A percentile compares a stretch with the other conserved stretches of the same genome.
Evolutionary conservation across 1,140 invertebrate species (phyloP).

Genomic region (Phenacoccus solenopsis): DNA sequence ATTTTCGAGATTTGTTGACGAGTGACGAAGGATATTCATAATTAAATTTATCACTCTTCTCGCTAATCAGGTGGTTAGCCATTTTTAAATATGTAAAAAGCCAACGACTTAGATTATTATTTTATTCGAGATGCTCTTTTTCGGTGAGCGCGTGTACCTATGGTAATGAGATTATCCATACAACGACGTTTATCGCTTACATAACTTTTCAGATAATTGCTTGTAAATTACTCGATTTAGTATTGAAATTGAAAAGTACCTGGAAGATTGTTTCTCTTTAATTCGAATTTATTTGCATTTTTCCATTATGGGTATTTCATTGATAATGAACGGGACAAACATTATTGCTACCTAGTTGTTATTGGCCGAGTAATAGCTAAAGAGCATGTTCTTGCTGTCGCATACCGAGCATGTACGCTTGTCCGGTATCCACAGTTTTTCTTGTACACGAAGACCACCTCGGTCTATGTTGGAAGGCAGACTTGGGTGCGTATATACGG

Average conservation of each 20-base stretch:
- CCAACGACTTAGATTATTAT: no score
- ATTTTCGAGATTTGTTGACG: no score
- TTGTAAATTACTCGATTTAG: conserved; percentile 2
- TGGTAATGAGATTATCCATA: not conserved
- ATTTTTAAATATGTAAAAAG: no score
- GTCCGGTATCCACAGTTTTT: conserved; percentile 7
- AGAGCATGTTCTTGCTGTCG: conserved; percentile 11
- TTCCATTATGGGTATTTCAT: conserved; percentile 10
- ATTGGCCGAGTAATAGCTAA: conserved; percentile 7
- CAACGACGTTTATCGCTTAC: not conserved
- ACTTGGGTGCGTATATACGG: not conserved
- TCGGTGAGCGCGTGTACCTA: no score
- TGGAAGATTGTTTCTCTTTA: not conserved
- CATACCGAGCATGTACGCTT: conserved; percentile 5
- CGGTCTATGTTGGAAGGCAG: not conserved
- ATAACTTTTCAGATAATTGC: not conserved
- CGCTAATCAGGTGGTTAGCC: no score
- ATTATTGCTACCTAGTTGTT: conserved; percentile 12
- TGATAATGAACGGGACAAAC: conserved; percentile 6
- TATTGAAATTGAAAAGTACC: not conserved
- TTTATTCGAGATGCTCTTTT: no score
- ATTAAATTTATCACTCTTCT: no score
- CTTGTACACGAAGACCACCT: conserved; percentile 11
- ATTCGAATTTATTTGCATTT: conserved; percentile 12
- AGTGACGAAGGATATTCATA: no score